Evolutionary conservation across 2,113 vertebrate species (phyloP).

Genomic region (Piprites chloris): DNA sequence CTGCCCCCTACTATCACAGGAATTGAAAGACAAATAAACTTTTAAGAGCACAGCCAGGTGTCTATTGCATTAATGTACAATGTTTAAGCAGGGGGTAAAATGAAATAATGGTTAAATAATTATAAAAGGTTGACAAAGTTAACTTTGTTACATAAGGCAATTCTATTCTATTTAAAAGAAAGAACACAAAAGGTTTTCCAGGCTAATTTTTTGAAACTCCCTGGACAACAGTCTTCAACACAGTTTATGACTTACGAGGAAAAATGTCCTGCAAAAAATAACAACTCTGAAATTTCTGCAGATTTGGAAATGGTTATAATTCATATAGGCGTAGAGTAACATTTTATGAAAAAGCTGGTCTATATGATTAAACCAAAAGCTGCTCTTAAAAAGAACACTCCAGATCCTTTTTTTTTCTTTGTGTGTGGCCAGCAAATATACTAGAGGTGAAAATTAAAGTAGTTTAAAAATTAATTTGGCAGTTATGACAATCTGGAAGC

Average conservation of each 20-base stretch:
- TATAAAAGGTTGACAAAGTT: constrained; percentile 72
- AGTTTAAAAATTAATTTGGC: neutral
- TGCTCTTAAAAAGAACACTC: neutral
- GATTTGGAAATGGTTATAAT: neutral
- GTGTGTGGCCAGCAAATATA: neutral
- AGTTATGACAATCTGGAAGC: neutral
- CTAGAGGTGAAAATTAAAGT: neutral
- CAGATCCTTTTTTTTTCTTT: neutral
- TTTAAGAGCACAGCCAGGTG: constrained; percentile 75
- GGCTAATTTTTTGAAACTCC: constrained; percentile 57
- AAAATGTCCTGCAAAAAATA: constrained; percentile 21
- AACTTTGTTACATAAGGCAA: constrained; percentile 53
- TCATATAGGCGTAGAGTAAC: neutral
- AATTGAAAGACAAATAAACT: constrained; percentile 79
- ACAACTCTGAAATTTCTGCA: constrained; percentile 12
- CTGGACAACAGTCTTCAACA: neutral
- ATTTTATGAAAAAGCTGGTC: neutral
- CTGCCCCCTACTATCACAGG: constrained; percentile 71
- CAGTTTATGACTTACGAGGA: constrained; percentile 16
- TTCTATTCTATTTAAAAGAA: constrained; percentile 69
- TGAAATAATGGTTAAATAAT: constrained; percentile 78
- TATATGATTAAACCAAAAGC: neutral
- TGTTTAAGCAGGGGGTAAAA: constrained; percentile 66
- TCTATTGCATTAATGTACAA: constrained; percentile 52
- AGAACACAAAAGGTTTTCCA: constrained; percentile 49